Percentiles rank a stretch among this genome's conserved stretches.
phyloP scores from a whole-genome alignment of 2,113 vertebrate genomes.

The Mesocricetus auratus region DNA sequence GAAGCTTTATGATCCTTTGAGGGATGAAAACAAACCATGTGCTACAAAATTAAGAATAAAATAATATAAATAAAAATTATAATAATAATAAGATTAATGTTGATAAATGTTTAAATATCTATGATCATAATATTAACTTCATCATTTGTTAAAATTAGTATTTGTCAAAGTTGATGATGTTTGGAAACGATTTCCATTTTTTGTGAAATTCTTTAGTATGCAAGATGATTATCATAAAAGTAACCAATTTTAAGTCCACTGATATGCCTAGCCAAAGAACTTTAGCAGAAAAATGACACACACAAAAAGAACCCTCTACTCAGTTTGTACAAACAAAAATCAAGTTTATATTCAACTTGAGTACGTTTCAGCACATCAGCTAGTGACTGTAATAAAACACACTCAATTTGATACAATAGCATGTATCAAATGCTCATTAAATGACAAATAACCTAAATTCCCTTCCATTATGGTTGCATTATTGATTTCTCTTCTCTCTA shows the following conservation, averaged over 20 bases:
- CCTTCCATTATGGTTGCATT: background rate
- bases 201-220: conserved; percentile 51
- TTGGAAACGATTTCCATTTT: conserved; percentile 62
- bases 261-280: conserved; percentile 35
- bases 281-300: conserved; percentile 42
- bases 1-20: background rate
- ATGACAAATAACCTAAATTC: background rate
- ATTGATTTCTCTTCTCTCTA: background rate
- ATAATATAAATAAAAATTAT: background rate
- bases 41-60: background rate
- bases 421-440: conserved; percentile 22
- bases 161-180: conserved; percentile 65
- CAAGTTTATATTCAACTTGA: background rate
- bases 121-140: conserved; percentile 37
- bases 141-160: conserved; percentile 73
- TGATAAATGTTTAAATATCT: conserved; percentile 64
- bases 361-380: background rate
- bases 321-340: conserved; percentile 42
- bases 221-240: conserved; percentile 51
- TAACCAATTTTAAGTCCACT: conserved; percentile 34
- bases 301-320: conserved; percentile 12
- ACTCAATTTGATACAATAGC: background rate
- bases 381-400: background rate
- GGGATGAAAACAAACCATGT: conserved; percentile 5
- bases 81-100: background rate